These are phyloP conservation scores for Chondrosia reniformis DNA, from an alignment of 37 sponge, comb jelly and placozoan species.

Conservation along the genomic window DNA sequence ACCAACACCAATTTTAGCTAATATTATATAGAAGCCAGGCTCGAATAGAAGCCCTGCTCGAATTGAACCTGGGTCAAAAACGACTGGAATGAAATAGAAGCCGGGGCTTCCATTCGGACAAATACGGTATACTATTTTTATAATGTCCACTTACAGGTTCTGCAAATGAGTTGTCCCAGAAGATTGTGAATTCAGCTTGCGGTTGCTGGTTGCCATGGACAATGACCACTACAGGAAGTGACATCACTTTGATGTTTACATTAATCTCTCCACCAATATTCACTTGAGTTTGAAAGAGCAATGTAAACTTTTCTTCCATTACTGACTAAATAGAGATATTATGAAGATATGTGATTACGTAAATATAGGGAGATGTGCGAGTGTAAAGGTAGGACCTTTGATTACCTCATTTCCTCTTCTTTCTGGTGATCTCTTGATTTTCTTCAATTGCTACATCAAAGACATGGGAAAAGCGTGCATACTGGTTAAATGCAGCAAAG, in stretches of 20 bases:
- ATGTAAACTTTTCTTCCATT: constrained; percentile 28
- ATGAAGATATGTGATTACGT: neutral
- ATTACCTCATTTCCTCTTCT: constrained; percentile 16
- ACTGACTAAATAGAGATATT: constrained; percentile 1
- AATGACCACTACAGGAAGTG: constrained; percentile 91
- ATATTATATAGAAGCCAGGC: too few species aligned
- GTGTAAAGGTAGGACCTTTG: too few species aligned
- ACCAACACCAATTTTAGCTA: too few species aligned
- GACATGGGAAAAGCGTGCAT: constrained; percentile 1
- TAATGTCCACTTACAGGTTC: constrained; percentile 52
- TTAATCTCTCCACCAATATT: constrained; percentile 16
- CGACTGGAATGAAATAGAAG: too few species aligned
- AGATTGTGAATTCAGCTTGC: constrained; percentile 93
- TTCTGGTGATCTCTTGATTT: constrained; percentile 73
- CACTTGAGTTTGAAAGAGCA: constrained; percentile 31
- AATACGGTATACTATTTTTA: neutral
- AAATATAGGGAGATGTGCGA: neutral
- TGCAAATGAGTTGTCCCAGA: constrained; percentile 98
- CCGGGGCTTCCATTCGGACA: too few species aligned
- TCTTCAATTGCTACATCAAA: constrained; percentile 23
- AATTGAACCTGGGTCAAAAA: too few species aligned
- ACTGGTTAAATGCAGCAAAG: too few species aligned
- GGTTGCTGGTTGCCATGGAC: constrained; percentile 95
- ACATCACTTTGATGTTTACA: constrained; percentile 32
- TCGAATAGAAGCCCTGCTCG: too few species aligned